Percentiles rank a stretch among this genome's conserved stretches.
Conservation (phyloP, 2,888 invertebrate species). For the Hypena proboscidalis region DNA sequence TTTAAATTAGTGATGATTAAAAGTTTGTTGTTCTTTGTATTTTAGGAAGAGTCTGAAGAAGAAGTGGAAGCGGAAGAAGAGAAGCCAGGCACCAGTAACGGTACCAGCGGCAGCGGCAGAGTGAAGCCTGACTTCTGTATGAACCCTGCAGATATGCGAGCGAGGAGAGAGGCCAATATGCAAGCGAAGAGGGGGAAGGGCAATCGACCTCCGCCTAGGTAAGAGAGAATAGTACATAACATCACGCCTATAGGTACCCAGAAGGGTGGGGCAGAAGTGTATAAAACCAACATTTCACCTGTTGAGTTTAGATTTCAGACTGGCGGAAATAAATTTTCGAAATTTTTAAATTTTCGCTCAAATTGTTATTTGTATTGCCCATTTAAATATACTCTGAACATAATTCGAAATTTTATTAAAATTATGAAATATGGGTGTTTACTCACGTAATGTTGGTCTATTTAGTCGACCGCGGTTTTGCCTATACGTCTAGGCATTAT, state of each 20-base stretch:
- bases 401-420: too few relatives aligned
- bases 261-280: too few relatives aligned
- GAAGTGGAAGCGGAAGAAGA: conserved; percentile 57
- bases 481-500: too few relatives aligned
- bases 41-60: conserved; percentile 63
- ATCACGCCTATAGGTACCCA: conserved; percentile 57
- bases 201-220: conserved; percentile 36
- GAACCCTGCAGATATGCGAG: conserved; percentile 91
- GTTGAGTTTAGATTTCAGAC: too few relatives aligned
- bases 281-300: too few relatives aligned
- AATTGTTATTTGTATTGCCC: too few relatives aligned
- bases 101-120: conserved; percentile 42
- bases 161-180: conserved; percentile 86
- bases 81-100: conserved; percentile 46
- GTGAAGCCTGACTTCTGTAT: conserved; percentile 88
- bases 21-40: not conserved
- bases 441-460: too few relatives aligned
- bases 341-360: too few relatives aligned
- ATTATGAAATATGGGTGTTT: too few relatives aligned
- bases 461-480: too few relatives aligned
- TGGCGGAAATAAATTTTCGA: too few relatives aligned
- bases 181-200: conserved; percentile 58
- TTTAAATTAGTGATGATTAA: not conserved
- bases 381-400: too few relatives aligned
- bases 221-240: conserved; percentile 20